phyloP scores from a whole-genome alignment of 2,797 vertebrate species.

The Scolopax rusticola region DNA sequence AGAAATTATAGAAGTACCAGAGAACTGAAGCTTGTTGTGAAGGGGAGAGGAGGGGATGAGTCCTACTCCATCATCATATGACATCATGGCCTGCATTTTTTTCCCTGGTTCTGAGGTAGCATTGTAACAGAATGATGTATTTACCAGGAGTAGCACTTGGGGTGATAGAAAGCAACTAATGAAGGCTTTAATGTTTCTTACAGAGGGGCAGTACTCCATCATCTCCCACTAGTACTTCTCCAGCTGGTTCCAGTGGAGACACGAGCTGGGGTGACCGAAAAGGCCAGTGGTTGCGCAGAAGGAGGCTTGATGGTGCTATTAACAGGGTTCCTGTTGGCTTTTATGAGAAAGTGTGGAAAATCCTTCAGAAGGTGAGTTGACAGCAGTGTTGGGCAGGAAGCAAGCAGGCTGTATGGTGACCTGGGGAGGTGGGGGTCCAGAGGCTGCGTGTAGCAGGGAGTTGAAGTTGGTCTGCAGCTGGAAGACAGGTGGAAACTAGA shows the following conservation, averaged over 20 bases:
- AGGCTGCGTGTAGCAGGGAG: neutral
- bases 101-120: neutral
- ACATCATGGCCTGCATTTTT: neutral
- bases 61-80: neutral
- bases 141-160: neutral
- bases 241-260: slow-evolving; percentile 78
- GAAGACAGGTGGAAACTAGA: neutral
- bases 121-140: neutral
- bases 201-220: slow-evolving; percentile 93
- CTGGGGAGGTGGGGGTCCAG: neutral
- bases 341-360: slow-evolving; percentile 97
- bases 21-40: neutral
- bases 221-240: slow-evolving; percentile 89
- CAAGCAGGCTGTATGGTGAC: neutral
- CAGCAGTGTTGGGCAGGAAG: neutral
- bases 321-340: slow-evolving; percentile 97
- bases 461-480: neutral
- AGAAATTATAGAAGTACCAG: neutral
- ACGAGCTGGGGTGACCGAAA: slow-evolving; percentile 91
- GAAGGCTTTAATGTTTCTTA: slow-evolving; percentile 1
- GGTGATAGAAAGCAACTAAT: neutral
- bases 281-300: slow-evolving; percentile 96
- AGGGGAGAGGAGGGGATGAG: neutral
- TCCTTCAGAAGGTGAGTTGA: slow-evolving; percentile 90
- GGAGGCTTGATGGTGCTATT: slow-evolving; percentile 95